A percentile compares a stretch with the other conserved stretches of the same genome.
Evolutionary conservation across 2,888 invertebrate species (phyloP).

Genomic region (Dicyrtomina minuta): DNA sequence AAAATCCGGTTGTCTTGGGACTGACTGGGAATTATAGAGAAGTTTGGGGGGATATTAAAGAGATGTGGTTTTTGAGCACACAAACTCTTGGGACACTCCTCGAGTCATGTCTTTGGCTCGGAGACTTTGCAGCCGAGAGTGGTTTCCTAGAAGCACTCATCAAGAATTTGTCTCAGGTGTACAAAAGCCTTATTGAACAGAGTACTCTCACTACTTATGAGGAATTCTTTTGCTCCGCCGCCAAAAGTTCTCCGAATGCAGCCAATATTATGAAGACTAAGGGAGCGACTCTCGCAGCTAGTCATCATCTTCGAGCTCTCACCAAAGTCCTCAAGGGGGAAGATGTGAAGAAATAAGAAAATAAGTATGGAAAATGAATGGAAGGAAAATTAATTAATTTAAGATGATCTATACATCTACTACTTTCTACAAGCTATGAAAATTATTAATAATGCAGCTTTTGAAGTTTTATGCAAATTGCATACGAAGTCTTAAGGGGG

Average conservation of each 20-base stretch:
- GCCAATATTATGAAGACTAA: constrained; percentile 48
- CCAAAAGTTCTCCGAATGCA: constrained; percentile 45
- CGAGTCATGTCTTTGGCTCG: constrained; percentile 81
- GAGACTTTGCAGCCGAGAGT: constrained; percentile 86
- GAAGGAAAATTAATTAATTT: not conserved
- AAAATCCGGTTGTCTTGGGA: constrained; percentile 75
- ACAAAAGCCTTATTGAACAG: constrained; percentile 75
- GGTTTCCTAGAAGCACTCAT: constrained; percentile 91
- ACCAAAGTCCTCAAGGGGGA: constrained; percentile 38
- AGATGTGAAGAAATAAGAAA: constrained; percentile 16
- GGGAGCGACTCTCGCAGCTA: constrained; percentile 50
- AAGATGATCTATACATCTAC: not conserved
- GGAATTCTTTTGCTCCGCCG: constrained; percentile 70
- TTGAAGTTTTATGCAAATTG: no score
- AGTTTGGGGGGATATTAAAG: constrained; percentile 84
- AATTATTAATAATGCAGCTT: not conserved
- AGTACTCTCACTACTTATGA: constrained; percentile 88
- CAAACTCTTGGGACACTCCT: constrained; percentile 84
- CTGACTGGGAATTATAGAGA: constrained; percentile 83
- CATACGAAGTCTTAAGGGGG: not conserved
- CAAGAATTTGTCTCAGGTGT: constrained; percentile 77
- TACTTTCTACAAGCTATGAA: not conserved
- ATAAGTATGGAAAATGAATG: no score
- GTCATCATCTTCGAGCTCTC: constrained; percentile 51
- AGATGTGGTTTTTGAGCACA: constrained; percentile 92